These are phyloP conservation scores for Smutsia gigantea DNA, from an alignment of 2,797 vertebrate species.

Conservation along the genomic window DNA sequence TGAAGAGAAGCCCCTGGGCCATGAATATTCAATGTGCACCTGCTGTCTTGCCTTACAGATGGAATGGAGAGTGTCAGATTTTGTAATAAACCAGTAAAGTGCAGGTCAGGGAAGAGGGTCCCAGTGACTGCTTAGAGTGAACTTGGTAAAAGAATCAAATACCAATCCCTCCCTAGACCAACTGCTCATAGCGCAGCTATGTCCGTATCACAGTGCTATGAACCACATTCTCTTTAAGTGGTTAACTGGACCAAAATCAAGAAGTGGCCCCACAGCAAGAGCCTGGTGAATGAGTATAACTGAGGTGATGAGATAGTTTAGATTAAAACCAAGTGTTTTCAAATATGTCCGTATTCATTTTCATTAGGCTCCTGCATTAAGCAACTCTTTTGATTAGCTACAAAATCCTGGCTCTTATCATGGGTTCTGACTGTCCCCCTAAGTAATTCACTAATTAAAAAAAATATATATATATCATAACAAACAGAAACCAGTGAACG, in stretches of 20 bases:
- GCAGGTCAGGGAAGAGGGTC: not conserved
- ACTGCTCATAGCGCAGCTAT: not conserved
- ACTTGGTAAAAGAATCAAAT: not conserved
- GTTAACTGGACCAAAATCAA: not conserved
- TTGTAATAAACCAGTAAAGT: not conserved
- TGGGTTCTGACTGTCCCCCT: not conserved
- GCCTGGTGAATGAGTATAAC: not conserved
- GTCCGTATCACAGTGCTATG: not conserved
- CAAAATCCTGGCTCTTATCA: not conserved
- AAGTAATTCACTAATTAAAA: not conserved
- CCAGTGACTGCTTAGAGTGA: accelerated
- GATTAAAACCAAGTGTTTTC: not conserved
- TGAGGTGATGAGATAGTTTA: not conserved
- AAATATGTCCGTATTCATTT: not conserved
- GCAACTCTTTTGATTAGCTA: not conserved
- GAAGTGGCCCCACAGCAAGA: not conserved
- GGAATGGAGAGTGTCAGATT: not conserved
- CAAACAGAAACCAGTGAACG: not conserved
- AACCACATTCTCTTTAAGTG: not conserved
- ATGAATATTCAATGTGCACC: accelerated
- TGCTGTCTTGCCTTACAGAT: accelerated
- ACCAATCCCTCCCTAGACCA: not conserved
- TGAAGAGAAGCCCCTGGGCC: not conserved
- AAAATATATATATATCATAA: not conserved
- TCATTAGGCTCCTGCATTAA: not conserved